Evolutionary conservation across 2,888 invertebrate species (phyloP).

Genomic region (Cheilosia pagana): DNA sequence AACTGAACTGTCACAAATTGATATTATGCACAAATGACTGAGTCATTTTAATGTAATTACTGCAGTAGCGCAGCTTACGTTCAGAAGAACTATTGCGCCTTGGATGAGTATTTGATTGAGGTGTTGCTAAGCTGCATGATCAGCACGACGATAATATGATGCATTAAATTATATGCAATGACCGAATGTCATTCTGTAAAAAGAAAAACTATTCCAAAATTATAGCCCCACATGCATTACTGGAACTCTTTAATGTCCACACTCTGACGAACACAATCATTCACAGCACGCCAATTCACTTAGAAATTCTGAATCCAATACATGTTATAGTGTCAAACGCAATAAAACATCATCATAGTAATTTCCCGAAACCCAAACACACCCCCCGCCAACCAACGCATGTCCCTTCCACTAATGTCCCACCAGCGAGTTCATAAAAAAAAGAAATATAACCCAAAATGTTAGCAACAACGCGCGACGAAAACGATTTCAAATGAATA

Average conservation of each 20-base stretch:
- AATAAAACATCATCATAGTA: conserved; percentile 44
- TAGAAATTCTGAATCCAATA: background rate
- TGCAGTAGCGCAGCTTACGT: too few relatives aligned
- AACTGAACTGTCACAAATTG: too few relatives aligned
- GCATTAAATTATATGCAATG: too few relatives aligned
- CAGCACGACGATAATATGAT: too few relatives aligned
- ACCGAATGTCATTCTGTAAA: too few relatives aligned
- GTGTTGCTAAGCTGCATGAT: too few relatives aligned
- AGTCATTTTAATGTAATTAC: too few relatives aligned
- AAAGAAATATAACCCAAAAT: background rate
- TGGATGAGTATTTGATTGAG: too few relatives aligned
- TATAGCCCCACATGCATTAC: too few relatives aligned
- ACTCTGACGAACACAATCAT: background rate
- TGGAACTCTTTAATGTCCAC: background rate
- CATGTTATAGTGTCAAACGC: conserved; percentile 26
- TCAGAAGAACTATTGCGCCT: too few relatives aligned
- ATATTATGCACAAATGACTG: too few relatives aligned
- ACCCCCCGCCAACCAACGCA: conserved; percentile 31
- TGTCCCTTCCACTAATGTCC: conserved; percentile 32
- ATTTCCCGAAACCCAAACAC: conserved; percentile 50
- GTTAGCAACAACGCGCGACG: conserved; percentile 3
- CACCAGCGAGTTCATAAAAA: background rate
- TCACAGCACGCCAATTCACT: conserved; percentile 17
- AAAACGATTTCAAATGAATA: conserved; percentile 54
- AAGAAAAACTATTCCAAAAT: too few relatives aligned